A percentile compares a stretch with the other conserved stretches of the same genome.
Conservation (phyloP, 2,113 vertebrate species). For the Pangasianodon hypophthalmus region DNA sequence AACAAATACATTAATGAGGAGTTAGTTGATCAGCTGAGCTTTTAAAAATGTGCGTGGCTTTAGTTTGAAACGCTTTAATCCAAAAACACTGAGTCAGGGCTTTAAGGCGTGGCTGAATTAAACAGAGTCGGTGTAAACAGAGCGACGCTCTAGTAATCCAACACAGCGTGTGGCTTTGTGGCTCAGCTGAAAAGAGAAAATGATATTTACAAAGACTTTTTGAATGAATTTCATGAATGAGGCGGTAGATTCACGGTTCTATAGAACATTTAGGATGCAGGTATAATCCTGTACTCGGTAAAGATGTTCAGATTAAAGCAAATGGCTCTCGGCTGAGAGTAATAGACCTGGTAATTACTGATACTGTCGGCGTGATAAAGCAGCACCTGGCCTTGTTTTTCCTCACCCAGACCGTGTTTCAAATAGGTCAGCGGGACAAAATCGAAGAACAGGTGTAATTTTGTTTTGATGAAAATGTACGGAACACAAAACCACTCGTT, state of each 20-base stretch:
- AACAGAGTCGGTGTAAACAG: background rate
- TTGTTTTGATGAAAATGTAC: no score
- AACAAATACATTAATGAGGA: background rate
- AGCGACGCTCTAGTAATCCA: background rate
- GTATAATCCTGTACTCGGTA: background rate
- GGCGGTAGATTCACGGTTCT: background rate
- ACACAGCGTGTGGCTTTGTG: background rate
- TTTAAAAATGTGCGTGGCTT: background rate
- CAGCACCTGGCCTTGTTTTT: conserved; percentile 11
- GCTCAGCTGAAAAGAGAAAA: background rate
- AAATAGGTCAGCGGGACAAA: background rate
- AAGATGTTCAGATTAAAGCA: background rate
- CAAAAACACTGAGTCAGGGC: background rate
- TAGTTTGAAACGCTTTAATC: background rate
- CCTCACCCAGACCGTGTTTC: background rate
- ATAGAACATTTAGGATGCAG: background rate
- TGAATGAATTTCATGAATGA: background rate
- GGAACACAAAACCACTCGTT: no score
- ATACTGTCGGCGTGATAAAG: conserved; percentile 46
- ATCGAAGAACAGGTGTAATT: background rate
- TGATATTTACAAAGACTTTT: background rate
- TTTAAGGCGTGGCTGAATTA: background rate
- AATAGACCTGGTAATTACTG: conserved; percentile 40
- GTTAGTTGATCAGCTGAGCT: background rate
- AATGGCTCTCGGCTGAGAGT: conserved; percentile 26